Percentiles rank a stretch among this genome's conserved stretches.
These are phyloP conservation scores for Zosterops pallidus DNA, from an alignment of 2,113 vertebrate genomes.

Conservation along the genomic window DNA sequence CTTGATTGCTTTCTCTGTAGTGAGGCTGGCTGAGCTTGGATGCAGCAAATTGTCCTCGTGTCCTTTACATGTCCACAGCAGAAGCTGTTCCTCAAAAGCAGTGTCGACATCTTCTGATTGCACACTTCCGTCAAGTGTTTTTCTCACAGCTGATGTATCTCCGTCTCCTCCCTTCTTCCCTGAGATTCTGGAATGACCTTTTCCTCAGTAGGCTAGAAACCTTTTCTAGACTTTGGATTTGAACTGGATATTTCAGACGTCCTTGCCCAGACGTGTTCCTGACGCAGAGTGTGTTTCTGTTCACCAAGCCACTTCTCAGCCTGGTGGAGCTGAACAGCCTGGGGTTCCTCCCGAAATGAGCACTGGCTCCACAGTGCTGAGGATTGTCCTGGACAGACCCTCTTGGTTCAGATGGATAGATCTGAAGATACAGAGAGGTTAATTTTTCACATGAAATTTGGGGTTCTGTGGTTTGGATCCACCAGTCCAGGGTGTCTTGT, in stretches of 20 bases:
- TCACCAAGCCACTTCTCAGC: neutral
- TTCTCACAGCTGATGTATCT: neutral
- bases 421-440: slow-evolving; percentile 42
- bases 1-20: neutral
- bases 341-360: rapidly evolving
- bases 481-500: rapidly evolving
- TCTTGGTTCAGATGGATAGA: neutral
- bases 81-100: neutral
- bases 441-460: neutral
- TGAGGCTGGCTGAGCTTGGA: neutral
- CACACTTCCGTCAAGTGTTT: neutral
- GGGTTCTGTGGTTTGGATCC: slow-evolving; percentile 3
- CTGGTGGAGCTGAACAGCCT: neutral
- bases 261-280: neutral
- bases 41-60: neutral
- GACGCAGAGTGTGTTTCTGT: neutral
- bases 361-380: neutral
- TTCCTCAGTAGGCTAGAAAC: neutral
- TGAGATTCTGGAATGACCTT: neutral
- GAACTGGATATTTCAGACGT: neutral
- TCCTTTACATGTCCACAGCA: neutral
- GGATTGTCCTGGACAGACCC: neutral
- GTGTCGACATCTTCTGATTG: neutral
- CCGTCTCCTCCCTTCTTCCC: neutral
- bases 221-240: neutral